Evolutionary conservation across 2,888 invertebrate genomes (phyloP), one percentile per base, ranked within the genome.

Genomic region (Aphodius granarius): DNA sequence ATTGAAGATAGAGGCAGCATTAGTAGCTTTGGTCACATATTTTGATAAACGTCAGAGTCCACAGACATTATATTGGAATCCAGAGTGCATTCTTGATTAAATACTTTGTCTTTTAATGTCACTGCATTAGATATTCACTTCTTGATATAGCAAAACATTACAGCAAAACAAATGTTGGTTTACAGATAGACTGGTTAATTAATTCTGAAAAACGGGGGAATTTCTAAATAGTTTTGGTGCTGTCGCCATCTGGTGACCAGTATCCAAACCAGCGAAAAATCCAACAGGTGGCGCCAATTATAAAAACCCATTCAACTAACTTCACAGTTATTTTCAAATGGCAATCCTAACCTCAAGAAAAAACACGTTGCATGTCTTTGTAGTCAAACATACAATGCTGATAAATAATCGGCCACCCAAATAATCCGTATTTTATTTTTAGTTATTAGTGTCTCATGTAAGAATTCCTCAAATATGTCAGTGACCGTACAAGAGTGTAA

Each of bases 401-500:
- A n/a, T n/a, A n/a, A n/a, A n/a, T n/a, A n/a, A n/a, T n/a, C n/a
- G n/a, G n/a, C n/a, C n/a, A 23, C 23, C 4, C 3, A 43, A 43
- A 43, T 9, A 43, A 43, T 43, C 6, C 43, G 13, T 43, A 13
- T 43, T 3, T 43, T 43, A 9, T 13, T 43, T 13, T 13, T 43
- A 13, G 1, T 2, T 6, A 9, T 6, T 43, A 9, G 43, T 43
- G 43, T 43, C 43, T 43, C 43, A 3, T 43, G 6, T 43, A 1
- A 43, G 1, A 9, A 0, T 3, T 43, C 4, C 9, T 43, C n/a
- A 70, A 23, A n/a, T 70, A 77, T 77, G 77, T 73, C 77, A 63
- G 65, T 77, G 68, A 72, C 20, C 43, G 73, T 77, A 16, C 73
- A 77, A 64, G 21, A 43, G 21, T 63, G 6, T 63, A 68, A 68